These are phyloP conservation scores for Tonatia bakeri DNA, from an alignment of 2,113 vertebrate species.

Conservation along the genomic window DNA sequence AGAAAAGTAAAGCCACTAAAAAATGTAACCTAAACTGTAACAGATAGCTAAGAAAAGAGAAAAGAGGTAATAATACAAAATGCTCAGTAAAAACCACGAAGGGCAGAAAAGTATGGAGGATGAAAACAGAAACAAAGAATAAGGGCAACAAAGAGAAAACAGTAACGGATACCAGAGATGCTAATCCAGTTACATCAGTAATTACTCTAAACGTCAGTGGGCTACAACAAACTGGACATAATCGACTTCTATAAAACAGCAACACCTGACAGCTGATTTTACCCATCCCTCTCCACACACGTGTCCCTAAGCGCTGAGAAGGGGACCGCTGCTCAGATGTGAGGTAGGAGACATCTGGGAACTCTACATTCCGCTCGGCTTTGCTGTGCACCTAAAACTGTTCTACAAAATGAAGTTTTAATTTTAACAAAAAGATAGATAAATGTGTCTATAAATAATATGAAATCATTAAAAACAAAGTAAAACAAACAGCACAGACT, in stretches of 20 bases:
- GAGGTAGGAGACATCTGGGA: not conserved
- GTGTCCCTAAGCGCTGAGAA: not conserved
- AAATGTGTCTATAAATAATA: not conserved
- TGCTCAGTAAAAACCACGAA: not conserved
- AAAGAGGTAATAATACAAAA: not conserved
- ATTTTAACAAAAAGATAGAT: not conserved
- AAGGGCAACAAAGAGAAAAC: not conserved
- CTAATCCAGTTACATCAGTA: not conserved
- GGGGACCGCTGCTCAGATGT: not conserved
- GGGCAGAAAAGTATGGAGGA: not conserved
- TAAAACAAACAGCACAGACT: not conserved
- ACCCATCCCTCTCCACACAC: not conserved
- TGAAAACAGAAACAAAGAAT: not conserved
- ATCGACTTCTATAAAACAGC: not conserved
- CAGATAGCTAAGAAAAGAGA: not conserved
- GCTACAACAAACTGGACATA: not conserved
- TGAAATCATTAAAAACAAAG: not conserved
- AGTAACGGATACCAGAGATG: not conserved
- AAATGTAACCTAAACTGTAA: not conserved
- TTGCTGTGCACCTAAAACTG: not conserved
- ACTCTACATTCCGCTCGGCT: not conserved
- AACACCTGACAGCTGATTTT: not conserved
- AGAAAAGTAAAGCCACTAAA: not conserved
- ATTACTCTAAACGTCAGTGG: not conserved
- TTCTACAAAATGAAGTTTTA: not conserved